These are phyloP conservation scores for Microdon myrmicae DNA, from an alignment of 2,888 invertebrate species.

Conservation along the genomic window DNA sequence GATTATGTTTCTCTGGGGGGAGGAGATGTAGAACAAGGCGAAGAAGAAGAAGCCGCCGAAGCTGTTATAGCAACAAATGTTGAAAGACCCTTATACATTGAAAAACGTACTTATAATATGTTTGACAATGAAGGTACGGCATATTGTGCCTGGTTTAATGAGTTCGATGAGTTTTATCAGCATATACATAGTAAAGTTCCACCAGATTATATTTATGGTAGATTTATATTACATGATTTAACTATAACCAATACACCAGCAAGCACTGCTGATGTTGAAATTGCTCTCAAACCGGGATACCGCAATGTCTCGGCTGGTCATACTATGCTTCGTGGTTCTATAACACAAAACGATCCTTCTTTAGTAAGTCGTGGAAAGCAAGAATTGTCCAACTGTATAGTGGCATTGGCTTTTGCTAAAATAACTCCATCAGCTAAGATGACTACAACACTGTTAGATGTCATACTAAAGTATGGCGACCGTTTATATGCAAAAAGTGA, in stretches of 20 bases:
- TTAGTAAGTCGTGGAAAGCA: slow-evolving; percentile 66
- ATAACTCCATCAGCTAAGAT: slow-evolving; percentile 71
- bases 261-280: slow-evolving; percentile 10
- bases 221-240: slow-evolving; percentile 37
- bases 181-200: slow-evolving; percentile 51
- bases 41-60: not conserved
- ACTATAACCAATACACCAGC: slow-evolving; percentile 6
- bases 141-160: slow-evolving; percentile 53
- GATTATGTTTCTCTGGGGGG: slow-evolving; percentile 36
- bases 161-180: slow-evolving; percentile 33
- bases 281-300: slow-evolving; percentile 8
- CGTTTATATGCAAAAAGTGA: slow-evolving; percentile 68
- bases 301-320: slow-evolving; percentile 12
- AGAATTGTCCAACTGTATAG: slow-evolving; percentile 70
- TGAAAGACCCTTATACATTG: slow-evolving; percentile 6
- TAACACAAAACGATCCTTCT: slow-evolving; percentile 52
- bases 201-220: slow-evolving; percentile 24
- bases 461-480: slow-evolving; percentile 74
- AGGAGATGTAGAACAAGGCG: not conserved
- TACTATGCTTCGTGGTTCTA: slow-evolving; percentile 50
- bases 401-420: slow-evolving; percentile 71
- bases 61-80: slow-evolving; percentile 53
- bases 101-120: slow-evolving; percentile 27
- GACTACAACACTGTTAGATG: slow-evolving; percentile 71
- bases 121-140: slow-evolving; percentile 57